Base-by-base conservation (phyloP, 2,888 invertebrate genomes). In the Caenorhabditis sp. region DNA sequence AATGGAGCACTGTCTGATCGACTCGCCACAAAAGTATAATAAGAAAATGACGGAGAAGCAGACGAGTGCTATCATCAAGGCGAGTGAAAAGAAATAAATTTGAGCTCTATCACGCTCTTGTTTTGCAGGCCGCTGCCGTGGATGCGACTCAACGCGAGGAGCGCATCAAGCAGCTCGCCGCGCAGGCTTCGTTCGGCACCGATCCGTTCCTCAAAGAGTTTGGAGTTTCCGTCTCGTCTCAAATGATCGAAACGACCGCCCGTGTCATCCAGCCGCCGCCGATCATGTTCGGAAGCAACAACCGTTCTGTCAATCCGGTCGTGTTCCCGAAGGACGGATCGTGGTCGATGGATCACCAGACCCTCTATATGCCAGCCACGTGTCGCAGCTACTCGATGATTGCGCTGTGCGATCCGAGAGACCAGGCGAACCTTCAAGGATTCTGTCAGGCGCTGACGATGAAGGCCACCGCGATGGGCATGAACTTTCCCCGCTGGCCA, bases 41-140 rank as follows among this genome's bases (percentile, higher is more conserved):
- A 83, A 84, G 77, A 85, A 86, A 71, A 81, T 87, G 68, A 83
- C 82, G 39, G 87, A 87, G 70, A 81, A 81, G 58, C 87, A 87
- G 65, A 85, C 85, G 9, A 71, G 78, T 39, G 74, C 82, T 37
- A 83, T 85, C 77, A 85, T 85, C 50, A 76, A 84, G 58, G 84
- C 84, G 13, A n/a, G n/a, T n/a, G n/a, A n/a, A n/a, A n/a, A n/a
- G n/a, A n/a, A n/a, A n/a, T n/a, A n/a, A n/a, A n/a, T n/a, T n/a
- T n/a, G n/a, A n/a, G n/a, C n/a, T n/a, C n/a, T n/a, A n/a, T n/a
- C n/a, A n/a, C n/a, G n/a, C n/a, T n/a, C n/a, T n/a, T n/a, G n/a
- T n/a, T n/a, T n/a, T n/a, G n/a, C n/a, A n/a, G n/a, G n/a, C n/a
- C n/a, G 83, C 87, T 7, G 88, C 88, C 9, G 82, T 83, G 7